phyloP scores from a whole-genome alignment of 2,888 invertebrate species.

The Ametastegia equiseti region DNA sequence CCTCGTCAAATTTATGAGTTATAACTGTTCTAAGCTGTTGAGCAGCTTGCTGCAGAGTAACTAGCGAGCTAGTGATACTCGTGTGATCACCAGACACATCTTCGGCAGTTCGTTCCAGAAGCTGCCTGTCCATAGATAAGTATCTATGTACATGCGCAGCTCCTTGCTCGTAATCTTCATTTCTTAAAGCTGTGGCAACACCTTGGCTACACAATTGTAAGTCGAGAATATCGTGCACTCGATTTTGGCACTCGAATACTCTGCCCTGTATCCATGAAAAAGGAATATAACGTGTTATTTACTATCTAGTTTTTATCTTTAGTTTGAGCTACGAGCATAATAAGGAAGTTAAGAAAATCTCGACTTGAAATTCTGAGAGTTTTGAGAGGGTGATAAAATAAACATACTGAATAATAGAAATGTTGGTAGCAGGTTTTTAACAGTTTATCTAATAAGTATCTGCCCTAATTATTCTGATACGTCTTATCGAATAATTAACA shows the following conservation, averaged over 20 bases:
- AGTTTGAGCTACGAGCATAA: no score
- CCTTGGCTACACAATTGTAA: constrained; percentile 97
- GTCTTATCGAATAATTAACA: no score
- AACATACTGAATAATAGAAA: no score
- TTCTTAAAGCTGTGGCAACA: constrained; percentile 95
- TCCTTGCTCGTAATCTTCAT: constrained; percentile 98
- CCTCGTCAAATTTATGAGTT: constrained; percentile 91
- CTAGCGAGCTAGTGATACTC: constrained; percentile 85
- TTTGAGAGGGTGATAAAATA: no score
- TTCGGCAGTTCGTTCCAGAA: constrained; percentile 86
- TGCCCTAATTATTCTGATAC: no score
- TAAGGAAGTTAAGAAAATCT: no score
- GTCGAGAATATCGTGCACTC: constrained; percentile 97
- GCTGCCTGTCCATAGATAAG: constrained; percentile 92
- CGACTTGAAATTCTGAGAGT: no score
- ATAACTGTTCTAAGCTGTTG: constrained; percentile 84
- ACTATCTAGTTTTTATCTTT: no score
- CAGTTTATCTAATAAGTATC: no score
- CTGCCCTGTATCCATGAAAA: constrained; percentile 81
- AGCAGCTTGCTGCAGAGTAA: constrained; percentile 87
- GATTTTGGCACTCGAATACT: constrained; percentile 95
- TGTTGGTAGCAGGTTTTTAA: no score
- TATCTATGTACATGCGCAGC: constrained; percentile 97
- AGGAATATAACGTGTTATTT: background rate
- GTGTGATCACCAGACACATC: constrained; percentile 85